phyloP scores from a whole-genome alignment of 2,797 vertebrate species.

The Todus mexicanus region DNA sequence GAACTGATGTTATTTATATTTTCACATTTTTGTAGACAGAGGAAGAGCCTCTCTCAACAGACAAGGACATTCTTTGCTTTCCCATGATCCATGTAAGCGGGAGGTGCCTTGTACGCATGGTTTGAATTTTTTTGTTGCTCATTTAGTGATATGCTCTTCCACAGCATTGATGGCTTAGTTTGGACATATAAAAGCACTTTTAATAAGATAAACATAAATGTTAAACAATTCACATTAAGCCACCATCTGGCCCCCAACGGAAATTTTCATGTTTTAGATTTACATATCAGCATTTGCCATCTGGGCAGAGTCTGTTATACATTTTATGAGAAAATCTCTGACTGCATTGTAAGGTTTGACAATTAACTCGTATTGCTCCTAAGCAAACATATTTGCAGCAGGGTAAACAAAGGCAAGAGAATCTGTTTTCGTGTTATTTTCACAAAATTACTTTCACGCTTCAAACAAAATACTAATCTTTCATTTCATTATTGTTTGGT shows the following conservation, averaged over 20 bases:
- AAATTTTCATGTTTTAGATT: conserved; percentile 74
- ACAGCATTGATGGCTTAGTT: conserved; percentile 52
- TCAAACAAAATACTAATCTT: background rate
- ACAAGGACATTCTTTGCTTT: background rate
- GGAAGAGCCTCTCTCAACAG: background rate
- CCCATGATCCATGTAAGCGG: background rate
- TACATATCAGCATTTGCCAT: conserved; percentile 72
- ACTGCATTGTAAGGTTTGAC: conserved; percentile 64
- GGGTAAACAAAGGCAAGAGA: conserved; percentile 59
- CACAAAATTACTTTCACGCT: background rate
- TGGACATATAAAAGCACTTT: conserved; percentile 69
- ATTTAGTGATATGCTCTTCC: conserved; percentile 52
- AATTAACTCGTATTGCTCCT: conserved; percentile 68
- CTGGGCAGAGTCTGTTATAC: conserved; percentile 68
- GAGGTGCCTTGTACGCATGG: background rate
- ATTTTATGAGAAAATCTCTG: conserved; percentile 68
- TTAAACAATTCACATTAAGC: conserved; percentile 70
- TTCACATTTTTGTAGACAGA: background rate
- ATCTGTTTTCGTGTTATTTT: background rate
- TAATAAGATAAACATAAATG: conserved; percentile 75
- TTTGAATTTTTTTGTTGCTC: conserved; percentile 6
- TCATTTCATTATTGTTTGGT: background rate
- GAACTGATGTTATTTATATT: background rate
- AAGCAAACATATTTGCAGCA: conserved; percentile 62
- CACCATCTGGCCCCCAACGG: conserved; percentile 66